Percentiles rank a stretch among this genome's conserved stretches.
These are phyloP conservation scores for Enteromius viviparus DNA, from an alignment of 2,797 vertebrate species.

Conservation along the genomic window DNA sequence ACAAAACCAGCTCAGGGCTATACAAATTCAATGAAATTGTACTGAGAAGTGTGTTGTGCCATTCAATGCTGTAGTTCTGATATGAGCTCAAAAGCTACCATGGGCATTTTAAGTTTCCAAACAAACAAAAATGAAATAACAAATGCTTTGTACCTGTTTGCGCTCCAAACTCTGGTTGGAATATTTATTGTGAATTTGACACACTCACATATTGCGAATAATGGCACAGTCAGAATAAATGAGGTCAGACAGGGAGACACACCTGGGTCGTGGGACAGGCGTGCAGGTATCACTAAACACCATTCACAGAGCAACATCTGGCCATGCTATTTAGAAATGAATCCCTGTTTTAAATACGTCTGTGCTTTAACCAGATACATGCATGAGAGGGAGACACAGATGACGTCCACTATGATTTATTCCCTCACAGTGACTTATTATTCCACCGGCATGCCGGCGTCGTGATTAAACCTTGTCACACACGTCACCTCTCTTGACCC, in stretches of 20 bases:
- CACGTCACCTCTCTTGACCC: constrained; percentile 57
- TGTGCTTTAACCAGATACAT: constrained; percentile 54
- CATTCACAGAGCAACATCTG: constrained; percentile 53
- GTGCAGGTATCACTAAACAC: constrained; percentile 16
- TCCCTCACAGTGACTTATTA: constrained; percentile 60
- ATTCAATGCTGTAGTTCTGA: not conserved
- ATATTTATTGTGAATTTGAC: not conserved
- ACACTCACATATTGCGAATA: not conserved
- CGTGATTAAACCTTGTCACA: constrained; percentile 67
- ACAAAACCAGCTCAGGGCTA: constrained; percentile 14
- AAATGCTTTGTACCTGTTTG: not conserved
- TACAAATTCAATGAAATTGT: not conserved
- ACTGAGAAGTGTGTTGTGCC: not conserved
- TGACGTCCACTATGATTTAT: constrained; percentile 66
- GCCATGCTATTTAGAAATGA: constrained; percentile 70
- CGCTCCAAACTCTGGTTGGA: not conserved
- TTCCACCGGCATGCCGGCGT: constrained; percentile 55
- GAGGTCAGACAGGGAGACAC: not conserved
- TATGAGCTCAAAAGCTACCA: not conserved
- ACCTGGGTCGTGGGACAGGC: not conserved
- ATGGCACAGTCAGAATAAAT: not conserved
- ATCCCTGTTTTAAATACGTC: constrained; percentile 68
- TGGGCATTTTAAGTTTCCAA: not conserved
- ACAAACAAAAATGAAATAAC: not conserved
- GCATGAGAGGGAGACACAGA: constrained; percentile 49